Evolutionary conservation across 1,140 invertebrate genomes (phyloP), one percentile per base, ranked within the genome.

Genomic region (Rhagoletis pomonella): DNA sequence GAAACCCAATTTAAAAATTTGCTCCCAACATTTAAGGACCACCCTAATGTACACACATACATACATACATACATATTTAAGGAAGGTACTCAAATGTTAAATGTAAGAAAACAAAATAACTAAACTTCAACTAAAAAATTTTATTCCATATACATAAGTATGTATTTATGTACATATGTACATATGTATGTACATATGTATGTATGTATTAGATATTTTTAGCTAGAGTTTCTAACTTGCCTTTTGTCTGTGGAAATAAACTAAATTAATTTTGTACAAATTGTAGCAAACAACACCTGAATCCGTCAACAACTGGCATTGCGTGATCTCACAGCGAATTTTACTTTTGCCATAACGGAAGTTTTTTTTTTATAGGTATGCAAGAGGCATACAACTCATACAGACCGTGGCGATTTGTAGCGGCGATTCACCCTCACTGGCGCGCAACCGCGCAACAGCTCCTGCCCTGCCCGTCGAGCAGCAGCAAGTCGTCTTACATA

Each of bases 321-420:
- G 73, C 73, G n/a, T 55, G 73, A 29, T 55, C 47, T 29, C 47
- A 7, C 44, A 81, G 19, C 17, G 50, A 81, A 81, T 55, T 81
- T 81, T 42, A 10, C 47, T 55, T 81, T 81, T 81, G 47, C 47
- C 47, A 19, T 55, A 55, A 55, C 73, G 73, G 73, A 81, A 81
- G 73, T 81, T 55, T 7, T 19, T 17, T 81, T 81, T 55, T 19
- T 81, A 19, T 55, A 29, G 29, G 29, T 55, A 12, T n/a, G 55
- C 55, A 55, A 81, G 47, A n/a, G 19, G n/a, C 47, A 77, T 50
- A 12, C 19, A 81, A 81, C n/a, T 19, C 47, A 81, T 50, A 81
- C 73, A 55, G 19, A 29, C 73, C 73, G 47, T 81, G 47, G 9
- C 73, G 47, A 10, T 17, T 50, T 77, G 44, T 77, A 6, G 47